Conservation (phyloP, 2,888 invertebrate species). For the Pedicia rivosa region DNA sequence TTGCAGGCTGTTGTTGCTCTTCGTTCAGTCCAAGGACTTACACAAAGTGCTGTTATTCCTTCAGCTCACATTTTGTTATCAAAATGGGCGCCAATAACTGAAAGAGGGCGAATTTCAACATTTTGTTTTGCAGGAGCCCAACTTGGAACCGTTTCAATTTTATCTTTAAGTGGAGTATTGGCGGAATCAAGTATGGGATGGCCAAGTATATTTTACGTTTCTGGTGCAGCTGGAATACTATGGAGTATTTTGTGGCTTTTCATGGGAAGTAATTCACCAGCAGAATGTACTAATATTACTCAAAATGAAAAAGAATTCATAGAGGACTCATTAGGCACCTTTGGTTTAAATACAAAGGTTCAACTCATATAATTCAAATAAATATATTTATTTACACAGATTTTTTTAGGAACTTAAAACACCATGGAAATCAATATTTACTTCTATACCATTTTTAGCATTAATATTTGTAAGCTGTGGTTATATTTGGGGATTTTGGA, state of each 20-base stretch:
- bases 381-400: no score
- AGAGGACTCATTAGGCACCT: conserved; percentile 39
- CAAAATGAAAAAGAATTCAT: conserved; percentile 48
- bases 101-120: conserved; percentile 50
- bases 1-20: conserved; percentile 38
- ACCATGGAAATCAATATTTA: conserved; percentile 60
- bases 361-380: not conserved
- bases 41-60: conserved; percentile 51
- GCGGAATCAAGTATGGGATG: conserved; percentile 52
- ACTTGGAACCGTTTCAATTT: conserved; percentile 59
- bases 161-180: conserved; percentile 56
- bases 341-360: no score
- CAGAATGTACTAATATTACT: conserved; percentile 40
- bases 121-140: conserved; percentile 56
- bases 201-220: conserved; percentile 62
- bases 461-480: conserved; percentile 54
- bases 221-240: conserved; percentile 42
- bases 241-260: conserved; percentile 45
- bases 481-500: conserved; percentile 69
- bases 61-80: conserved; percentile 50
- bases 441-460: conserved; percentile 61
- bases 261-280: conserved; percentile 48
- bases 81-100: conserved; percentile 50
- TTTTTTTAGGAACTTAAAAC: conserved; percentile 31
- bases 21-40: conserved; percentile 49